Evolutionary conservation across 2,113 vertebrate genomes (phyloP).

Genomic region (Spilogale gracilis): DNA sequence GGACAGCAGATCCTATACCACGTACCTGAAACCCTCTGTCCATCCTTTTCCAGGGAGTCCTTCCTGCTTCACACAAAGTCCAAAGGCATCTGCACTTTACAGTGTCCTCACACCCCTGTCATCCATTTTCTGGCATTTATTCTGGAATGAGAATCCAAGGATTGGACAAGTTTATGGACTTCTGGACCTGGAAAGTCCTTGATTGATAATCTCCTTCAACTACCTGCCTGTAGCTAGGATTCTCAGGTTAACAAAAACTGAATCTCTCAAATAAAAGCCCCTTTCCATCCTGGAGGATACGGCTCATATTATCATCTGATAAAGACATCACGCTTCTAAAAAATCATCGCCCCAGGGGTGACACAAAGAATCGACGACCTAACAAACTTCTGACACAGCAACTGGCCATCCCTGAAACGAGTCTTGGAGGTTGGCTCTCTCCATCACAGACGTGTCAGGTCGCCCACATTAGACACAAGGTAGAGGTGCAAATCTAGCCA

Average conservation of each 20-base stretch:
- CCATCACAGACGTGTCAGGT: fast-evolving
- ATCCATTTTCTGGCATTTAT: background rate
- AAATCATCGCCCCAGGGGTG: background rate
- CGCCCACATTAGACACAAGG: too few relatives aligned
- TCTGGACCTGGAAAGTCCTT: background rate
- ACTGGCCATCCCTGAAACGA: background rate
- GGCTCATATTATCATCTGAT: background rate
- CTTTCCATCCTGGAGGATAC: background rate
- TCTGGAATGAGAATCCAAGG: background rate
- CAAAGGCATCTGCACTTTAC: background rate
- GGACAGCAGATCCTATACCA: fast-evolving
- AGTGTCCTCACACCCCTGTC: background rate
- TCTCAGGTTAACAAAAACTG: background rate
- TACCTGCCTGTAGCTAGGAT: background rate
- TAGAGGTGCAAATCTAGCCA: background rate
- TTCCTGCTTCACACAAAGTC: background rate
- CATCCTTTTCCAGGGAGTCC: background rate
- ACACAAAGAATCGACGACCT: background rate
- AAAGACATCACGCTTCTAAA: background rate
- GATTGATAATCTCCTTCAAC: background rate
- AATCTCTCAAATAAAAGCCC: background rate
- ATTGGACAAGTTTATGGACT: background rate
- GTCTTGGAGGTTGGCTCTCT: background rate
- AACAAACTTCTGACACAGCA: background rate
- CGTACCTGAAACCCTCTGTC: background rate